Percentiles rank a stretch among this genome's conserved stretches.
These are phyloP conservation scores for Aurelia sp. DNA, from an alignment of 30 jellyfish, hydroid and myxozoan species.

Conservation along the genomic window DNA sequence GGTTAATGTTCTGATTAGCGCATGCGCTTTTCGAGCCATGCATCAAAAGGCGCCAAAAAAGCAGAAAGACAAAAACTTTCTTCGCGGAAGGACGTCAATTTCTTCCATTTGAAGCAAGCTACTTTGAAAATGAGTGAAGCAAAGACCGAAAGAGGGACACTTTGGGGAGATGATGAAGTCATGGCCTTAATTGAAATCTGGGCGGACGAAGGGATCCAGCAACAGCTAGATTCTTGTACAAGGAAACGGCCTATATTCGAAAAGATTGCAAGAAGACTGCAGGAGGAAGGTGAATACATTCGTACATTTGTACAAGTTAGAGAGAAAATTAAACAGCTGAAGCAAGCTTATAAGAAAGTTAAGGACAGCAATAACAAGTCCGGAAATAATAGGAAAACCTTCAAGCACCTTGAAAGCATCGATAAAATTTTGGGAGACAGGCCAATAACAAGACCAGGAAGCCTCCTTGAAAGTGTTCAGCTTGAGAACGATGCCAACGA, in stretches of 20 bases:
- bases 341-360: constrained; percentile 25
- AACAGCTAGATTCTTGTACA: no score
- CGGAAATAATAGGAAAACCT: no score
- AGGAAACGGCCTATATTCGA: no score
- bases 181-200: constrained; percentile 32
- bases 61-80: constrained; percentile 11
- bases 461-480: constrained; percentile 19
- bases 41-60: constrained; percentile 15
- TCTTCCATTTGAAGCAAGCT: not conserved
- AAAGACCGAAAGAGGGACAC: constrained; percentile 50
- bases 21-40: not conserved
- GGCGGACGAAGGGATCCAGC: constrained; percentile 66
- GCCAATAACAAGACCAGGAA: constrained; percentile 33
- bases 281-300: constrained; percentile 2
- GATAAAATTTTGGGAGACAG: constrained; percentile 49
- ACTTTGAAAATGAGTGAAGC: constrained; percentile 9
- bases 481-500: not conserved
- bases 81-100: not conserved
- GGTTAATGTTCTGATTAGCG: not conserved
- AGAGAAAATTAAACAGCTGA: constrained; percentile 56
- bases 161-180: no score
- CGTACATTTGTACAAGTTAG: constrained; percentile 18
- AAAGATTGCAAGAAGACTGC: constrained; percentile 24
- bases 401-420: not conserved
- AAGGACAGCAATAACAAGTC: constrained; percentile 49